These are phyloP conservation scores for Tichodroma muraria DNA, from an alignment of 2,113 vertebrate species.

Conservation along the genomic window DNA sequence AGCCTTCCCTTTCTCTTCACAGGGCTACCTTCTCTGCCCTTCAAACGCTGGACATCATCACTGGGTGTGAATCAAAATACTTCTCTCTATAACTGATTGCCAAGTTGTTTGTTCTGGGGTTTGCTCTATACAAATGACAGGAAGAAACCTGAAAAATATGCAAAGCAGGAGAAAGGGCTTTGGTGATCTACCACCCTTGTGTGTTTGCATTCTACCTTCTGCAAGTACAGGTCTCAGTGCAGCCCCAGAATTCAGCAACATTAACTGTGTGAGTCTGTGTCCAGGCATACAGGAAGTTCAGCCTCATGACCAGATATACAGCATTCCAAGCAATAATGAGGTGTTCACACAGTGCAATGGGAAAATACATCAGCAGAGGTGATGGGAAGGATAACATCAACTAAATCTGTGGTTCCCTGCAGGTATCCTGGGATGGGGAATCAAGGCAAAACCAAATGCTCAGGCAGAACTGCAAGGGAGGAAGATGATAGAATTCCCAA, in stretches of 20 bases:
- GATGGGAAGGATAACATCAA: not conserved
- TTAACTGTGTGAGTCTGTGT: not conserved
- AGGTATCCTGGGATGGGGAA: not conserved
- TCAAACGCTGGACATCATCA: not conserved
- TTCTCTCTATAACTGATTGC: not conserved
- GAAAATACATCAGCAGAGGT: not conserved
- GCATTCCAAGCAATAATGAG: not conserved
- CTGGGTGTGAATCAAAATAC: not conserved
- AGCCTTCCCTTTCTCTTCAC: not conserved
- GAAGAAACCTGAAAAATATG: not conserved
- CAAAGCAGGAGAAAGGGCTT: not conserved
- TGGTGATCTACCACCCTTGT: not conserved
- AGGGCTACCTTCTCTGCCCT: not conserved
- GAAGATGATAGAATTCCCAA: not conserved
- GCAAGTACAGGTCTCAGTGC: not conserved
- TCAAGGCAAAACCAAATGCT: not conserved
- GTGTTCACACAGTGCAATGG: not conserved
- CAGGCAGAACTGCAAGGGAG: not conserved
- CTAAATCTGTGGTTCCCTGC: not conserved
- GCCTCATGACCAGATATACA: not conserved
- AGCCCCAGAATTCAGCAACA: not conserved
- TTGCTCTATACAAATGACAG: not conserved
- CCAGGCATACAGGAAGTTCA: not conserved
- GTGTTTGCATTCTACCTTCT: not conserved
- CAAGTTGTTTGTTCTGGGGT: not conserved